Conservation (phyloP, 2,888 invertebrate species). For the Notodonta dromedarius region DNA sequence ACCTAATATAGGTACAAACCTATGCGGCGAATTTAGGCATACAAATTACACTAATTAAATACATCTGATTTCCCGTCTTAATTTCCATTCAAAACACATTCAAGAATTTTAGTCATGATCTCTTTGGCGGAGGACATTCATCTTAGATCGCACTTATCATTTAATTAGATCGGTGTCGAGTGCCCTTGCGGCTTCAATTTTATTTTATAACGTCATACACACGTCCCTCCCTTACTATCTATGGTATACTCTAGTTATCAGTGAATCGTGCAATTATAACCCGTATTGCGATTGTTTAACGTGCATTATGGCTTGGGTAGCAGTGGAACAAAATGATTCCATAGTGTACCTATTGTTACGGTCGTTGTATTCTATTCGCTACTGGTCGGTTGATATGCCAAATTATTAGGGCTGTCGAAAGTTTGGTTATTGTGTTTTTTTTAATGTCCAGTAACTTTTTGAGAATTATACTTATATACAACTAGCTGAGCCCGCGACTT, state of each 20-base stretch:
- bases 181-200: constrained; percentile 80
- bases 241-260: constrained; percentile 38
- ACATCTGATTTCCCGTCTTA: constrained; percentile 30
- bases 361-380: constrained; percentile 65
- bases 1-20: too few species aligned
- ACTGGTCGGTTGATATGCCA: constrained; percentile 70
- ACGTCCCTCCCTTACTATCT: constrained; percentile 74
- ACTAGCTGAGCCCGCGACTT: too few species aligned
- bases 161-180: constrained; percentile 81
- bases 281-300: constrained; percentile 32
- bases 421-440: background rate
- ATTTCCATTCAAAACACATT: constrained; percentile 36
- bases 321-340: constrained; percentile 39
- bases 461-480: too few species aligned
- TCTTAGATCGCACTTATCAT: constrained; percentile 81
- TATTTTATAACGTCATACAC: constrained; percentile 84
- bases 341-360: constrained; percentile 63
- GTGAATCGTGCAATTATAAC: constrained; percentile 23
- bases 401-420: constrained; percentile 71
- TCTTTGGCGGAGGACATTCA: constrained; percentile 71
- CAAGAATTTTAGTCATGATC: constrained; percentile 62
- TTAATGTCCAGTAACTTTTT: too few species aligned
- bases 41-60: constrained; percentile 16
- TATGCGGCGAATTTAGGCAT: background rate
- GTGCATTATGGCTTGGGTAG: constrained; percentile 39